Percentiles rank a stretch among this genome's conserved stretches.
phyloP scores from a whole-genome alignment of 1,140 invertebrate species.

The Pseudomyrmex dendroicus region DNA sequence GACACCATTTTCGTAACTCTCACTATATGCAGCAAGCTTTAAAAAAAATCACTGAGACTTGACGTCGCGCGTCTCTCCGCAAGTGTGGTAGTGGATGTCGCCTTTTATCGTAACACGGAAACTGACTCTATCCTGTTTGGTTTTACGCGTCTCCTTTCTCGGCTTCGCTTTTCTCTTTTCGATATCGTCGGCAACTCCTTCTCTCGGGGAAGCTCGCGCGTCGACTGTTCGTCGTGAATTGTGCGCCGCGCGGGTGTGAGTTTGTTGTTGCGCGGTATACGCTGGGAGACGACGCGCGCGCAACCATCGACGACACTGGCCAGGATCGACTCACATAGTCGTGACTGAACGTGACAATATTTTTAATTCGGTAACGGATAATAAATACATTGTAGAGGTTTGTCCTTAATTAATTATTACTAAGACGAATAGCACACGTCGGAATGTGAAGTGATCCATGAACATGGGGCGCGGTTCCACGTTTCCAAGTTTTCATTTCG shows the following conservation, averaged over 20 bases:
- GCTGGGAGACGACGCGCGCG: slow-evolving; percentile 67
- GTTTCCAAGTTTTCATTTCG: no score
- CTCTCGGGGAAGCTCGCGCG: slow-evolving; percentile 2
- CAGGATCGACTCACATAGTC: slow-evolving; percentile 31
- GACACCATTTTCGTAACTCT: slow-evolving; percentile 87
- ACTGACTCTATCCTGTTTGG: background rate
- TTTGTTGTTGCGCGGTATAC: slow-evolving; percentile 69
- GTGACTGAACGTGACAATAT: no score
- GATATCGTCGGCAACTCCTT: slow-evolving; percentile 28
- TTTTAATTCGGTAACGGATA: no score
- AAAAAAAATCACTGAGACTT: background rate
- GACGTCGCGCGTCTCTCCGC: background rate
- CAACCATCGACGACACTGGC: slow-evolving; percentile 42
- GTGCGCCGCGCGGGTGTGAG: slow-evolving; percentile 66
- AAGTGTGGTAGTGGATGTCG: background rate
- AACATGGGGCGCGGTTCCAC: no score
- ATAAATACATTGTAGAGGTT: background rate
- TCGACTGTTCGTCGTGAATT: slow-evolving; percentile 66
- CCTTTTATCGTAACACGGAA: background rate
- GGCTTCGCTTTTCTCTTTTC: slow-evolving; percentile 7
- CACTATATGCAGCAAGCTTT: slow-evolving; percentile 17
- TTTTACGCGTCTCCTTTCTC: background rate
- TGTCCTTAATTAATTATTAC: background rate
- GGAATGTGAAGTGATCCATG: no score
- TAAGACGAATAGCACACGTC: background rate